Base-by-base conservation (phyloP, 35 echinoderm and acorn worm species). In the Anneissia japonica region DNA sequence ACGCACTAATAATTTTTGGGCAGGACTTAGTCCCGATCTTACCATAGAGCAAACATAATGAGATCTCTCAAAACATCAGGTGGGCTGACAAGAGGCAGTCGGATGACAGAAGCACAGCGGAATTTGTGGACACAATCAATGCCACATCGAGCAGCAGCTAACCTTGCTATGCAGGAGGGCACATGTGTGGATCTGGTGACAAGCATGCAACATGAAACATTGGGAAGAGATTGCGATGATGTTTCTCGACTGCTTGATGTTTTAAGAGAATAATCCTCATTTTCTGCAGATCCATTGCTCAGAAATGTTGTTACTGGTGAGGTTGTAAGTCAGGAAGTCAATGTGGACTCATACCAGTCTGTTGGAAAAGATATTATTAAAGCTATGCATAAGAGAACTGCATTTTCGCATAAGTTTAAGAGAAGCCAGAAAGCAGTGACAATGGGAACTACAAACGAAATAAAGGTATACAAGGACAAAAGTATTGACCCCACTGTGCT, bases 301-400 rank as follows among this genome's bases (percentile, higher is more conserved):
- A 81, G 92, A 76, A 90, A 90, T 41, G 72, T 93, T 76, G 78
- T 93, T 29, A 93, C 41, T 77, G 92, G 88, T 83, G 46, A 85
- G 37, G 82, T 85, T 5, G 82, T 74, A 23, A 31, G n/a, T 26
- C 30, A 31, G 31, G 56, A 88, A 78, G 85, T 93, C 2, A 90
- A 93, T 87, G 92, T 87, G 5, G 74, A 93, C 82, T 28, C 85
- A 23, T 43, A 12, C 37, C 31, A 90, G 30, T 31, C 51, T 19
- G 83, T 93, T 82, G 88, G 87, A 11, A 74, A 31, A 30, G 77
- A 64, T n/a, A 86, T 89, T 37, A 82, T 86, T 23, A 30, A 75
- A 16, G 75, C 74, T 45, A 93, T 93, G 86, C 30, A 37, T 84
- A 82, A 51, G 40, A 38, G 88, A 35, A 23, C 75, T 26, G 74